Base-by-base conservation (phyloP, 2,797 vertebrate genomes). In the Lycodopsis pacificus region DNA sequence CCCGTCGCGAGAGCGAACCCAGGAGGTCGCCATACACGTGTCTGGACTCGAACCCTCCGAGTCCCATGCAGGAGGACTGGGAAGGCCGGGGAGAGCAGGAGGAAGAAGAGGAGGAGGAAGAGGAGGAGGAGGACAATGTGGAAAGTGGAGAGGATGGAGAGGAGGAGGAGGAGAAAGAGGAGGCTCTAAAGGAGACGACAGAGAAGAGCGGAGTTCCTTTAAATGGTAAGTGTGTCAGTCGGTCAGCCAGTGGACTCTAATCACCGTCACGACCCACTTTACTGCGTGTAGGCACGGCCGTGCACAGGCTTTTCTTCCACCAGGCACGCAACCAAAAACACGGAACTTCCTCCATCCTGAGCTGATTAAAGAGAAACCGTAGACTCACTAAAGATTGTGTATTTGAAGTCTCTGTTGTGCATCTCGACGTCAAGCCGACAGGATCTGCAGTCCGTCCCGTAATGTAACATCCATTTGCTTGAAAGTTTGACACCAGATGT, bases 191-290 rank as follows among this genome's bases (percentile, higher is more conserved):
- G n/a, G 85, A 76, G 74, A 65, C 34, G 2, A 51, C 53, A 40
- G 86, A 89, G 68, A 83, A 71, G 61, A 84, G 73, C n/a, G 22
- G 27, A 64, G 74, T 40, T 53, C 65, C 84, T 85, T 77, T 86
- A 79, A 87, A 88, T 63, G 86, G 94, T 95, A 92, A 90, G 92
- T 91, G 84, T 85, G 84, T 86, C 80, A 89, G 72, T 76, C 30
- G 64, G 80, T 81, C 80, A 83, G 69, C 66, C 53, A 59, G 65
- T 66, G 49, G 72, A 68, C 62, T 79, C 49, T 71, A 82, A 86
- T 80, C 73, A 70, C 27, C 44, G 40, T 63, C 65, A 22, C 4
- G 44, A 32, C 51, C 73, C 58, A 80, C 17, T 68, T 82, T 59
- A 34, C n/a, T 46, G 44, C 22, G 46, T 14, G 32, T 30, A 40